Evolutionary conservation across 2,797 vertebrate genomes (phyloP).

Genomic region (Gephyroberyx darwinii): DNA sequence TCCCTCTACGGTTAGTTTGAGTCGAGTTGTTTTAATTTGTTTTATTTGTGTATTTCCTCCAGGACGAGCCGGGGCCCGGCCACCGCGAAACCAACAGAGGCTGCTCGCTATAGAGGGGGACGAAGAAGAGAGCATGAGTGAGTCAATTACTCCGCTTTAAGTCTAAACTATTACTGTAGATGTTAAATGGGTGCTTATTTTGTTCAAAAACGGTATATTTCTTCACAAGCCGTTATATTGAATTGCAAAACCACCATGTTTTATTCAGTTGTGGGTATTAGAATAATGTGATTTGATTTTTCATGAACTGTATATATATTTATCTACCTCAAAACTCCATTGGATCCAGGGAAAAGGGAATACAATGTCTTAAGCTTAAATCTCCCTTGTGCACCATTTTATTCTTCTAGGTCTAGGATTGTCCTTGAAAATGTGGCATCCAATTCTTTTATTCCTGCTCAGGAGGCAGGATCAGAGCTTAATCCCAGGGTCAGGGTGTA

Average conservation of each 20-base stretch:
- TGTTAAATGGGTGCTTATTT: too few relatives aligned
- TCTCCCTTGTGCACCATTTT: not conserved
- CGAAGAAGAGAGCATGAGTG: conserved; percentile 89
- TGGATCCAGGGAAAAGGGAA: not conserved
- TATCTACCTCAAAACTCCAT: not conserved
- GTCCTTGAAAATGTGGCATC: conserved; percentile 28
- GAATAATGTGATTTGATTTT: not conserved
- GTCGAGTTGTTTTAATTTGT: too few relatives aligned
- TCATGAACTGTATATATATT: not conserved
- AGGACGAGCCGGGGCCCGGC: conserved; percentile 77
- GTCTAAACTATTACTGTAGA: not conserved
- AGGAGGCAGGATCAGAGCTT: conserved; percentile 39
- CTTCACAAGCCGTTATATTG: too few relatives aligned
- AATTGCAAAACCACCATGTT: too few relatives aligned
- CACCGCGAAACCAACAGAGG: conserved; percentile 77
- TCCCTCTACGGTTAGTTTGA: too few relatives aligned
- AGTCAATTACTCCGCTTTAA: conserved; percentile 65
- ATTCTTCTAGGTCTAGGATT: not conserved
- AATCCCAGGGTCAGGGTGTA: conserved; percentile 43
- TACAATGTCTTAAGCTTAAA: not conserved
- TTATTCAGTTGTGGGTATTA: not conserved
- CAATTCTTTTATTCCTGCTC: conserved; percentile 27
- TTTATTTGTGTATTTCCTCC: conserved; percentile 54
- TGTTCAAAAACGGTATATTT: not conserved
- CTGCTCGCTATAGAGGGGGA: conserved; percentile 77